Evolutionary conservation across 2,888 invertebrate genomes (phyloP).

Genomic region (Mayetiola destructor): DNA sequence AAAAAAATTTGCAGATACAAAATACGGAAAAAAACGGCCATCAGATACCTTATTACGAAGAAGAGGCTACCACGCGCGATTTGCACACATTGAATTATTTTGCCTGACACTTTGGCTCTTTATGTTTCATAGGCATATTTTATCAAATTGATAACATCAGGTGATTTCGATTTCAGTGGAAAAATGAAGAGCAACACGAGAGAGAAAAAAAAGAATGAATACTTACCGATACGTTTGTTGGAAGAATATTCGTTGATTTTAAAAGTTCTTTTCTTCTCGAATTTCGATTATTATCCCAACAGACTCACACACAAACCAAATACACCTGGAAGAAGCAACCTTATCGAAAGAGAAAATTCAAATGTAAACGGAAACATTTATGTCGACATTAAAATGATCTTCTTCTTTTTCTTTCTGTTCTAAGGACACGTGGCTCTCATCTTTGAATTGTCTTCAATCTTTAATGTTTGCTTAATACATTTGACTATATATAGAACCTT

Average conservation of each 20-base stretch:
- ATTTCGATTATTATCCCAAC: too few species aligned
- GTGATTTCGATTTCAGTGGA: slow-evolving; percentile 6
- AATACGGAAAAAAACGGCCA: not conserved
- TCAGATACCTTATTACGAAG: slow-evolving; percentile 4
- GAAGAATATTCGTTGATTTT: too few species aligned
- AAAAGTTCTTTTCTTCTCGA: too few species aligned
- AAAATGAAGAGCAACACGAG: not conserved
- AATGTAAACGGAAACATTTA: slow-evolving; percentile 7
- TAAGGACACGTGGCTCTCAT: not conserved
- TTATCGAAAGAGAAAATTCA: too few species aligned
- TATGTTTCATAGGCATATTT: not conserved
- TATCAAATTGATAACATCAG: not conserved
- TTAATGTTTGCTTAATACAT: too few species aligned
- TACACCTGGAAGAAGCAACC: too few species aligned
- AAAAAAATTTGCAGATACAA: not conserved
- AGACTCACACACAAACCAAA: too few species aligned
- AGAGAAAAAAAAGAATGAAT: too few species aligned
- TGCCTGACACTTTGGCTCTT: not conserved
- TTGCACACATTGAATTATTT: too few species aligned
- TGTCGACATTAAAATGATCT: slow-evolving; percentile 10
- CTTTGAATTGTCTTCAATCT: too few species aligned
- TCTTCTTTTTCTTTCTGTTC: not conserved
- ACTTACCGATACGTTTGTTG: too few species aligned
- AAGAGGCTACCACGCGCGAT: not conserved
- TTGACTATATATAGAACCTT: too few species aligned